A percentile compares a stretch with the other conserved stretches of the same genome.
These are phyloP conservation scores for Pentalonia nigronervosa DNA, from an alignment of 1,140 invertebrate species.

Conservation along the genomic window DNA sequence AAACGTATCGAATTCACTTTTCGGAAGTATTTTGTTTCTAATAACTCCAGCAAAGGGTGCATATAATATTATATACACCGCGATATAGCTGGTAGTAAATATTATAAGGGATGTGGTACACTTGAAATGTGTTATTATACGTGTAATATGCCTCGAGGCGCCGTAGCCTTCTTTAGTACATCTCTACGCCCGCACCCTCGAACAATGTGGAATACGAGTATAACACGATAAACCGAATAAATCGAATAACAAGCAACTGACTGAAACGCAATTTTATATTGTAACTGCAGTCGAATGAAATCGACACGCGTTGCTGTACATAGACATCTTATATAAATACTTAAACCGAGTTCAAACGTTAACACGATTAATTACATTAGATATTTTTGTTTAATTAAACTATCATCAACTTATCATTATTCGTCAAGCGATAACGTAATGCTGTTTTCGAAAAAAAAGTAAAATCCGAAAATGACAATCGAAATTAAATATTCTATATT, in stretches of 20 bases:
- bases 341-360: no score
- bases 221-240: neutral
- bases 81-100: neutral
- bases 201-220: neutral
- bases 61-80: neutral
- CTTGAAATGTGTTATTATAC: slow-evolving; percentile 13
- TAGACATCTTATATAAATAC: neutral
- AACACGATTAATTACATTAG: no score
- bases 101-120: neutral
- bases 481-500: no score
- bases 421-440: no score
- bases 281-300: neutral
- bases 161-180: neutral
- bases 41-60: neutral
- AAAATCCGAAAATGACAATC: no score
- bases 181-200: neutral
- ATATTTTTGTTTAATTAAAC: no score
- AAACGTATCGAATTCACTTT: neutral
- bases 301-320: neutral
- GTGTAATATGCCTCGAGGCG: neutral
- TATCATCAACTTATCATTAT: no score
- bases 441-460: no score
- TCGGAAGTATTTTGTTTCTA: neutral
- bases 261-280: neutral
- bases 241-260: neutral